Evolutionary conservation across 2,113 vertebrate species (phyloP).

Genomic region (Myotis davidii): DNA sequence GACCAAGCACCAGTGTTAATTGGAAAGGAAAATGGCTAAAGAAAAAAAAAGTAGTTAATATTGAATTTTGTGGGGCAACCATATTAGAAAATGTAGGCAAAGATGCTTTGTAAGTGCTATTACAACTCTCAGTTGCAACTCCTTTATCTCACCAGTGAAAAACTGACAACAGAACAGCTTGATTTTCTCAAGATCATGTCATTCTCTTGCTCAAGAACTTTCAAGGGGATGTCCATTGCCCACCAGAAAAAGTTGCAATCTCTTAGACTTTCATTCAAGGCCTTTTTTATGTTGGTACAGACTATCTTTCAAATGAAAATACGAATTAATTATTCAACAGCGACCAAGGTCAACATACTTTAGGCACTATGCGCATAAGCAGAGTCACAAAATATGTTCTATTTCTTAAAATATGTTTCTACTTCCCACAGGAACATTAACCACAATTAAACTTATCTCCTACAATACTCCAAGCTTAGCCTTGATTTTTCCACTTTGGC

Average conservation of each 20-base stretch:
- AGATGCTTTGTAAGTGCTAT: background rate
- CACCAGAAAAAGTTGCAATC: background rate
- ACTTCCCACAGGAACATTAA: background rate
- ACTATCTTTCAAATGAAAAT: background rate
- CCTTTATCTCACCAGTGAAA: background rate
- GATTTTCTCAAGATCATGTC: background rate
- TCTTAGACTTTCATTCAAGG: background rate
- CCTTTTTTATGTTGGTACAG: background rate
- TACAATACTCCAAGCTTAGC: background rate
- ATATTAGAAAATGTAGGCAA: conserved; percentile 20
- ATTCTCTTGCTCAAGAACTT: background rate
- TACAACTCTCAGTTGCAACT: background rate
- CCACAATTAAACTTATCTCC: background rate
- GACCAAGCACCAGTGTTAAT: background rate
- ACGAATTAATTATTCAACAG: background rate
- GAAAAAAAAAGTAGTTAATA: background rate
- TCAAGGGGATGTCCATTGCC: background rate
- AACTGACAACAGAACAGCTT: background rate
- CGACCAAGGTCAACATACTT: background rate
- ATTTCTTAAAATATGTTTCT: background rate
- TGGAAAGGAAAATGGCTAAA: conserved; percentile 7
- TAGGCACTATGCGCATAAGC: background rate
- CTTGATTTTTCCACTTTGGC: background rate
- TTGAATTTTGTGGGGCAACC: background rate
- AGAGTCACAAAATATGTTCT: background rate